A percentile compares a stretch with the other conserved stretches of the same genome.
These are phyloP conservation scores for Oenanthe melanoleuca DNA, from an alignment of 2,113 vertebrate genomes.

Conservation along the genomic window DNA sequence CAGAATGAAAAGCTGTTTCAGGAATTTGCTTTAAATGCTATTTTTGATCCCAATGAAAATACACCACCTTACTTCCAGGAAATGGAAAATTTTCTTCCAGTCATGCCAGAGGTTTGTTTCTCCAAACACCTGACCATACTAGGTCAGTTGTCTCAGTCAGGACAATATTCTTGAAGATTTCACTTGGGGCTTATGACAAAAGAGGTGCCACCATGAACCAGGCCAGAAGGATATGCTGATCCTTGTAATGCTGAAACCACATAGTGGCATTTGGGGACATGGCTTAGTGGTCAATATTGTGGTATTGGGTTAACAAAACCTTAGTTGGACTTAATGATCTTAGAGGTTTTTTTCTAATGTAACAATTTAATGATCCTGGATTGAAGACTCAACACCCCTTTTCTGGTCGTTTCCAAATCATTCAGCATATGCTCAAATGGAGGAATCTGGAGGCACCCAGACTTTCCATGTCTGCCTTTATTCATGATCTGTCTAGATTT, in stretches of 20 bases:
- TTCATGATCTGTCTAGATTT: neutral
- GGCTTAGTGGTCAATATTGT: neutral
- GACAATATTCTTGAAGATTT: neutral
- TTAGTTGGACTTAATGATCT: neutral
- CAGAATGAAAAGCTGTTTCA: neutral
- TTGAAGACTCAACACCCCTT: neutral
- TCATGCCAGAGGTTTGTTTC: neutral
- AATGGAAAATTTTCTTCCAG: neutral
- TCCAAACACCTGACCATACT: neutral
- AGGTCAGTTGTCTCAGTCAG: neutral
- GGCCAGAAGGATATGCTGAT: neutral
- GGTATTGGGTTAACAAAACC: neutral
- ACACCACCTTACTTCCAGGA: neutral
- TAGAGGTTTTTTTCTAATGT: neutral
- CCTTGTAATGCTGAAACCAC: neutral
- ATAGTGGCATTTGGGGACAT: neutral
- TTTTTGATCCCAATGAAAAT: neutral
- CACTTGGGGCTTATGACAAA: neutral
- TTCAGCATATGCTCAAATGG: neutral
- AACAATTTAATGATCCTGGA: rapidly evolving
- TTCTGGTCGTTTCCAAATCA: neutral
- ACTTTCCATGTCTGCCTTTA: neutral
- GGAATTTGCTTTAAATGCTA: neutral
- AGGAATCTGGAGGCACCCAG: neutral
- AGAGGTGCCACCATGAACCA: neutral